phyloP scores from a whole-genome alignment of 2,113 vertebrate species.

The Micronisus gabar region DNA sequence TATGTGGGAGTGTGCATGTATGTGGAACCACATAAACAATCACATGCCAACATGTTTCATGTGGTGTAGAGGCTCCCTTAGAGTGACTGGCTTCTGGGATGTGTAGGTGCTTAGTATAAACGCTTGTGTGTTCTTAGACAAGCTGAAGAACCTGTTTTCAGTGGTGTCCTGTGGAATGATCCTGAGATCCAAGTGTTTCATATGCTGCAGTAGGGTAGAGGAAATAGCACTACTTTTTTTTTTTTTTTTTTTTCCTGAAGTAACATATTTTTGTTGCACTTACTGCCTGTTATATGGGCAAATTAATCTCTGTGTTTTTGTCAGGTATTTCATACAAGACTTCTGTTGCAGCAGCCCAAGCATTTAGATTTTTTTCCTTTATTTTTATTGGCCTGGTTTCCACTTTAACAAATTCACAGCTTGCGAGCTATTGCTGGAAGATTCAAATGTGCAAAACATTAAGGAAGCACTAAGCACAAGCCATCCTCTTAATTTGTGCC shows the following conservation, averaged over 20 bases:
- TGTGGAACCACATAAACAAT: not conserved
- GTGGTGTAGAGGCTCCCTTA: not conserved
- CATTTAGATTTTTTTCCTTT: not conserved
- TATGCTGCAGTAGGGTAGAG: not conserved
- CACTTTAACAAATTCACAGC: conserved; percentile 59
- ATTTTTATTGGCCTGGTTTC: conserved; percentile 42
- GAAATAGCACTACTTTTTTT: not conserved
- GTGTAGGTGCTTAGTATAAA: not conserved
- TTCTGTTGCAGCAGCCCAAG: not conserved
- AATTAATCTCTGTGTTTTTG: not conserved
- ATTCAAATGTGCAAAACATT: not conserved
- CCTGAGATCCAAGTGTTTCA: not conserved
- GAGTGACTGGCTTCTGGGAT: not conserved
- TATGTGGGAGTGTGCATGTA: not conserved
- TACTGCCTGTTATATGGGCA: not conserved
- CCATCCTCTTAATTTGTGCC: not conserved
- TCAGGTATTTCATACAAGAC: conserved; percentile 25
- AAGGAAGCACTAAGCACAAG: not conserved
- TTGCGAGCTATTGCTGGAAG: conserved; percentile 25
- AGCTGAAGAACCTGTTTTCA: not conserved
- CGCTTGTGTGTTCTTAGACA: not conserved
- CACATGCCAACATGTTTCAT: fast-evolving
- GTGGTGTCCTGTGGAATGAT: not conserved
- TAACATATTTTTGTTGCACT: not conserved
- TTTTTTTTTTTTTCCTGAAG: not conserved